phyloP scores from a whole-genome alignment of 2,113 vertebrate genomes.

The Epinephelus fuscoguttatus region DNA sequence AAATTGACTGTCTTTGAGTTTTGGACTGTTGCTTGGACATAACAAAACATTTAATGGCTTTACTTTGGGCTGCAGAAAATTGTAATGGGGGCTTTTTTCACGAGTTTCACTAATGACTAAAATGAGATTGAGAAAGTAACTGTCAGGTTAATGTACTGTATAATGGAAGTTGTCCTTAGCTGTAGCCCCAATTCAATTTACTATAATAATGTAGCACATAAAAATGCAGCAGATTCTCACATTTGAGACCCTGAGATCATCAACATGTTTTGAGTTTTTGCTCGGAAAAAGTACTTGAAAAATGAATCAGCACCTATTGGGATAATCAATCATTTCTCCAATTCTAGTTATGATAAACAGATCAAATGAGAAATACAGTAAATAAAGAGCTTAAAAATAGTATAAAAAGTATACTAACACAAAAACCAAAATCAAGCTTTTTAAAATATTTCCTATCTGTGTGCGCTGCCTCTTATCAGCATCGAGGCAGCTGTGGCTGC shows the following conservation, averaged over 20 bases:
- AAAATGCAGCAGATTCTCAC: not conserved
- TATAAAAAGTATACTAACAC: not conserved
- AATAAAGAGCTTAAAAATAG: not conserved
- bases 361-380: not conserved
- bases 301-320: too few species aligned
- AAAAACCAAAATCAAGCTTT: not conserved
- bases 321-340: not conserved
- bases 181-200: not conserved
- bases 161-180: not conserved
- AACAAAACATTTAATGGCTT: not conserved
- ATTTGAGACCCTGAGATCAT: not conserved
- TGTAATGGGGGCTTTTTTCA: not conserved
- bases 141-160: not conserved
- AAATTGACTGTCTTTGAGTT: not conserved
- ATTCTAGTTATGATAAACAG: not conserved
- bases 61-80: not conserved
- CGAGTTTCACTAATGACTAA: not conserved
- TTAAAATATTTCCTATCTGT: not conserved
- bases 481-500: constrained; percentile 95
- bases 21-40: too few species aligned
- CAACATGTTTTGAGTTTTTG: not conserved
- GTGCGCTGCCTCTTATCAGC: constrained; percentile 78
- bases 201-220: not conserved
- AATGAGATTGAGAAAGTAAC: not conserved
- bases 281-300: too few species aligned